phyloP scores from a whole-genome alignment of 2,888 invertebrate genomes.

The Linnaemya vulpina region DNA sequence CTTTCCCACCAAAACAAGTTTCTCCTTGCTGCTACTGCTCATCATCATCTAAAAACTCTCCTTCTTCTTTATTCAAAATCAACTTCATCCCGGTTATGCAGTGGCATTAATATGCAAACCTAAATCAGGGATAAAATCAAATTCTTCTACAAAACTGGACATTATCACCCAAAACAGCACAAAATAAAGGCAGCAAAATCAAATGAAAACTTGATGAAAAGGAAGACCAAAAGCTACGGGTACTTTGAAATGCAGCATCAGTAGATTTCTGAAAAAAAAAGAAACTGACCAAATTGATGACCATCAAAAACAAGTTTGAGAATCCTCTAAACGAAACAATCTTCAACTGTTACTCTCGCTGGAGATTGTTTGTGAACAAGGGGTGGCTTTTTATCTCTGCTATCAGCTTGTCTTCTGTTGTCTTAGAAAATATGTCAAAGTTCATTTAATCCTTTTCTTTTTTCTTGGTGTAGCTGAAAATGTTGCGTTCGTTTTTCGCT shows the following conservation, averaged over 20 bases:
- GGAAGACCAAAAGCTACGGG: conserved; percentile 54
- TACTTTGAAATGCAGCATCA: conserved; percentile 66
- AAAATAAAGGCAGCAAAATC: conserved; percentile 1
- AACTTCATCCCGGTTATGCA: conserved; percentile 35
- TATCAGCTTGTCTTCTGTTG: conserved; percentile 9
- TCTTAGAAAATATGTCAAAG: conserved; percentile 67
- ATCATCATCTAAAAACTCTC: neutral
- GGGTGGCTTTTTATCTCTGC: conserved; percentile 52
- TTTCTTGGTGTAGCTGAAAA: too few species aligned
- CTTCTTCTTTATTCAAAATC: neutral
- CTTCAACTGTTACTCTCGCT: too few species aligned
- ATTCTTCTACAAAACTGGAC: conserved; percentile 58
- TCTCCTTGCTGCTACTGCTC: neutral
- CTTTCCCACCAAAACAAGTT: conserved; percentile 56
- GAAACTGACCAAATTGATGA: conserved; percentile 56
- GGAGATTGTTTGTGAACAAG: neutral
- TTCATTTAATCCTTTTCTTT: conserved; percentile 61
- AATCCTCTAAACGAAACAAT: conserved; percentile 11
- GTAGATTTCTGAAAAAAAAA: neutral
- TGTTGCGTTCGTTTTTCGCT: neutral
- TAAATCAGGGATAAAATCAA: conserved; percentile 3
- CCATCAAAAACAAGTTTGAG: conserved; percentile 47
- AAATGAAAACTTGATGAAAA: conserved; percentile 8
- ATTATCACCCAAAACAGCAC: conserved; percentile 53
- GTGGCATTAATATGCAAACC: conserved; percentile 37